Conservation (phyloP, 2,113 vertebrate genomes). For the Plecturocebus donacophilus region DNA sequence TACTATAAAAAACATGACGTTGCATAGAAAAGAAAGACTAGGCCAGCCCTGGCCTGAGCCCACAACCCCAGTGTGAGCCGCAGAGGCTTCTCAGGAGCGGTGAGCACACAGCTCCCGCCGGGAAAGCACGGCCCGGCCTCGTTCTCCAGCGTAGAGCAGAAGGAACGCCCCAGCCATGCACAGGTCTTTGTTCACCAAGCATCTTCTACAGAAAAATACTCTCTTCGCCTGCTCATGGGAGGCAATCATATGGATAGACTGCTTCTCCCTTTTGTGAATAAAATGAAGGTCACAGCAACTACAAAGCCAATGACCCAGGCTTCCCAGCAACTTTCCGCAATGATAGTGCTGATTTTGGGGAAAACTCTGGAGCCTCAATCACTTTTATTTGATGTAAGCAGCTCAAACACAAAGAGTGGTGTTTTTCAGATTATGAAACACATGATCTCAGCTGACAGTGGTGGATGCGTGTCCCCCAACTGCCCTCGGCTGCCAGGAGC, state of each 20-base stretch:
- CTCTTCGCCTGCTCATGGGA: not conserved
- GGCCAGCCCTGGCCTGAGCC: not conserved
- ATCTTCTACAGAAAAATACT: not conserved
- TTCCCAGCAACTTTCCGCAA: not conserved
- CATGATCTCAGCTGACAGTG: fast-evolving
- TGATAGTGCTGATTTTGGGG: not conserved
- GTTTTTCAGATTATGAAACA: not conserved
- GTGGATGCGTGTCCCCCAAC: fast-evolving
- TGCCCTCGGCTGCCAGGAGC: not conserved
- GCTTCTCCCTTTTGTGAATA: not conserved
- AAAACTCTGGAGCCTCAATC: not conserved
- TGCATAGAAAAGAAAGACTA: no score
- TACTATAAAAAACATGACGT: not conserved
- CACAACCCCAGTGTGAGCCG: fast-evolving
- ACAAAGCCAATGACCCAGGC: not conserved
- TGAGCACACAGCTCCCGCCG: not conserved
- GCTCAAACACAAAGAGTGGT: not conserved
- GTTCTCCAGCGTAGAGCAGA: fast-evolving
- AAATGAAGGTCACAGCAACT: not conserved
- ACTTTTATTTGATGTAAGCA: not conserved
- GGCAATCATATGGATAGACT: not conserved
- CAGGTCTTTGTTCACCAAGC: no score
- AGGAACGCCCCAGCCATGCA: fast-evolving
- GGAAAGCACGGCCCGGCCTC: fast-evolving
- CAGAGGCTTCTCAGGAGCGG: no score